Base-by-base conservation (phyloP, 2,797 vertebrate genomes). In the Parotocinclus haroldoi region DNA sequence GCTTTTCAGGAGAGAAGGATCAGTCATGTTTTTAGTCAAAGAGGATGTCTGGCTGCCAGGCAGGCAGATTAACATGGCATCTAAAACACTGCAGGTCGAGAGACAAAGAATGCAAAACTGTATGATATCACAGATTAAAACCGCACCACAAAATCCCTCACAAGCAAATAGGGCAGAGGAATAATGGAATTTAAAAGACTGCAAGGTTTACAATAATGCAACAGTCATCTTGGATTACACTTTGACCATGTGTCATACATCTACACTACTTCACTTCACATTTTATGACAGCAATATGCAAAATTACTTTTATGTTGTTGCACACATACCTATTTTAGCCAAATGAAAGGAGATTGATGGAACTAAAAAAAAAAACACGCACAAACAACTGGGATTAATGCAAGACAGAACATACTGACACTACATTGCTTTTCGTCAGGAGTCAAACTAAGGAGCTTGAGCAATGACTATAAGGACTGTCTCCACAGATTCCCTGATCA, bases 171-270 rank as follows among this genome's bases (percentile, higher is more conserved):
- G 75, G 70, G 38, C 14, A 50, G 57, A 63, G 50, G 80, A 87
- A 87, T 85, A 87, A 89, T 87, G 82, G 84, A 86, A 88, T 88
- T 86, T 85, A 79, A 77, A 68, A 82, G 86, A 88, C 86, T 90
- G 87, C 45, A 64, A 55, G 74, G 45, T 55, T 73, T 78, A 84
- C 83, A 82, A 84, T 89, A 90, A 89, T 88, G 86, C 82, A 42
- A 54, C 18, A 68, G 80, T 83, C 87, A 83, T 86, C 86, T 81
- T 84, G 83, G 84, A 86, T 88, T 86, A 87, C 76, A 80, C 44
- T 17, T 75, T 56, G 82, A 79, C 87, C 80, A 86, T 85, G 84
- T 82, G 82, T 82, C 82, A 81, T 80, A 77, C 79, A 81, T 83
- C 81, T 80, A 76, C 82, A 83, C 79, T 81, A 79, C 82, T 73